Evolutionary conservation across 2,113 vertebrate species (phyloP), one percentile per base, ranked within the genome.

Genomic region (Pseudorhombus dupliciocellatus): DNA sequence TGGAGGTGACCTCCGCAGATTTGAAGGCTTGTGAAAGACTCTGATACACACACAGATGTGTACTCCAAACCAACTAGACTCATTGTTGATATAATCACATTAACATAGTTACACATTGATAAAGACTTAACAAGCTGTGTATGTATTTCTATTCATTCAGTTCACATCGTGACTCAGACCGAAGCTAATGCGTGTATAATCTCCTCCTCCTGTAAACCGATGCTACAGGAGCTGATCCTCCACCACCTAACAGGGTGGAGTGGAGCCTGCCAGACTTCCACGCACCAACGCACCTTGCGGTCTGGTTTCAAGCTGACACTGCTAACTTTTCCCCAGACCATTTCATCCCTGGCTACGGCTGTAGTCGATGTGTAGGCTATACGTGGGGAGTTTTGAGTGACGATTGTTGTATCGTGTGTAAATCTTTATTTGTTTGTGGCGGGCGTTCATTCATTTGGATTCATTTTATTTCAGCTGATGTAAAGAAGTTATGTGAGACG

Each of bases 201-300:
- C 40, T 62, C 69, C 5, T 62, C 69, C 5, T 28, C 31, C 4
- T 68, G 25, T 66, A 37, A 65, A 34, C 64, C 66, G 26, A 57
- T 54, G 57, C 63, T 73, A 0, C 48, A 55, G 21, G 16, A 21
- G 58, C 31, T 64, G 18, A 31, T 42, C 67, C 24, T 46, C 42
- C 31, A 22, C 61, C 61, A 73, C 57, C 65, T 28, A 10, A 42
- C 40, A 20, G 65, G 65, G 67, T 62, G 62, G 12, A 59, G 73
- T 30, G 52, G 56, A 18, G 44, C 50, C 66, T 28, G 34, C 8
- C n/a, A 15, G 59, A 54, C 53, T 20, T 48, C 28, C 26, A 31
- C 10, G 50, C 67, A 64, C 64, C 66, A 52, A 53, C 5, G 75
- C 84, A 84, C 83, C 77, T 84, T 87, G 37, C 55, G 26, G 64